These are phyloP conservation scores for Elaphurus davidianus DNA, from an alignment of 2,113 vertebrate species.

Conservation along the genomic window DNA sequence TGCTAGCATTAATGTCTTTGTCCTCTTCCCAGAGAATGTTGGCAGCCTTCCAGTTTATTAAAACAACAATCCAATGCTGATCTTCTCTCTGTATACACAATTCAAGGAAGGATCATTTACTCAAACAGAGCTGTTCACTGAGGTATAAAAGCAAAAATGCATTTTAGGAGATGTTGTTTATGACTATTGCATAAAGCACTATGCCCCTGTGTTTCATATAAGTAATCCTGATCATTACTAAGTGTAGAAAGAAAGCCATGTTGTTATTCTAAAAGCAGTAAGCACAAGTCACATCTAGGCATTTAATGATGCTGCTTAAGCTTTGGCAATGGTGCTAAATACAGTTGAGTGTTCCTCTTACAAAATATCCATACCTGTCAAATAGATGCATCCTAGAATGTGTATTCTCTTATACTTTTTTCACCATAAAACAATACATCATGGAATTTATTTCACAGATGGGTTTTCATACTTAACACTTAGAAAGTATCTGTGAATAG, in stretches of 20 bases:
- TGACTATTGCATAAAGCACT: not conserved
- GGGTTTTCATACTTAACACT: not conserved
- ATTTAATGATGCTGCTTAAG: not conserved
- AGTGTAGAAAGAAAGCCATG: constrained; percentile 39
- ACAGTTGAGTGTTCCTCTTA: not conserved
- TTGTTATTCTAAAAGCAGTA: constrained; percentile 40
- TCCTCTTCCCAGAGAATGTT: constrained; percentile 75
- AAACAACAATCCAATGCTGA: constrained; percentile 80
- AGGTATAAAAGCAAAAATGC: constrained; percentile 79
- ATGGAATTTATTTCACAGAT: not conserved
- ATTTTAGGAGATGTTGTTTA: constrained; percentile 73
- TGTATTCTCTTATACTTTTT: not conserved
- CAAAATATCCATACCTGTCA: not conserved
- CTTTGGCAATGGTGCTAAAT: not conserved
- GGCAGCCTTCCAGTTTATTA: constrained; percentile 84
- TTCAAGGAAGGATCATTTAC: constrained; percentile 80
- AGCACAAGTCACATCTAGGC: not conserved
- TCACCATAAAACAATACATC: not conserved
- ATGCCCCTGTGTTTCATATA: not conserved
- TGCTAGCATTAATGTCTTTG: constrained; percentile 70
- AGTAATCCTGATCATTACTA: constrained; percentile 54
- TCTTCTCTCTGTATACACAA: constrained; percentile 75
- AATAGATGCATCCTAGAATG: not conserved
- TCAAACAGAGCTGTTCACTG: constrained; percentile 75
- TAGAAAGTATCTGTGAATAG: constrained; percentile 13